phyloP scores from a whole-genome alignment of 1,140 invertebrate genomes.

The Scaptomyza graminum region DNA sequence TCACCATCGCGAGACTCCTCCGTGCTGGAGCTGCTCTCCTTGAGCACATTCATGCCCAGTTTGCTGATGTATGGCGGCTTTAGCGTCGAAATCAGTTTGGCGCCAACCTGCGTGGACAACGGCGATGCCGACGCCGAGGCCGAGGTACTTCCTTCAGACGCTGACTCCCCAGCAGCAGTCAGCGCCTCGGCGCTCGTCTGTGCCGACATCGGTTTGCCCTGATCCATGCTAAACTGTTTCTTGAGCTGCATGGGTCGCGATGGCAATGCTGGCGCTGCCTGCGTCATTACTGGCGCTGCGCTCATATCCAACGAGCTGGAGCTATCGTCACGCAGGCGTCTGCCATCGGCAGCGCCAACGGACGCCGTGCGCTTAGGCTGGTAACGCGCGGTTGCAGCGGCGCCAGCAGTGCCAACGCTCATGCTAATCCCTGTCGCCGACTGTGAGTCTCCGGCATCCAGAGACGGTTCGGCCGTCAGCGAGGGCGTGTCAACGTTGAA shows the following conservation, averaged over 20 bases:
- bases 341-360: slow-evolving; percentile 70
- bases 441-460: slow-evolving; percentile 74
- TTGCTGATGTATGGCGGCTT: slow-evolving; percentile 72
- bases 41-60: slow-evolving; percentile 81
- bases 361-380: slow-evolving; percentile 78
- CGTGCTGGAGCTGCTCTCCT: slow-evolving; percentile 83
- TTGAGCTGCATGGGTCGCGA: slow-evolving; percentile 76
- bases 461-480: slow-evolving; percentile 75
- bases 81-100: slow-evolving; percentile 81
- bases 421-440: slow-evolving; percentile 71
- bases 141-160: slow-evolving; percentile 4
- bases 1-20: slow-evolving; percentile 76
- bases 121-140: slow-evolving; percentile 23
- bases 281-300: slow-evolving; percentile 62
- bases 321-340: slow-evolving; percentile 65
- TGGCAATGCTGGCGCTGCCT: slow-evolving; percentile 70
- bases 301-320: slow-evolving; percentile 73
- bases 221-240: slow-evolving; percentile 84
- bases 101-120: slow-evolving; percentile 51
- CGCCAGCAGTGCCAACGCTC: slow-evolving; percentile 61
- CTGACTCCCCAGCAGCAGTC: slow-evolving; percentile 7
- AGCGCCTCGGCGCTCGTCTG: slow-evolving; percentile 20
- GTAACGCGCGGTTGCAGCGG: slow-evolving; percentile 70
- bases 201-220: slow-evolving; percentile 64
- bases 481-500: slow-evolving; percentile 83